phyloP scores from a whole-genome alignment of 1,140 invertebrate species.

The Saxidomus purpurata region DNA sequence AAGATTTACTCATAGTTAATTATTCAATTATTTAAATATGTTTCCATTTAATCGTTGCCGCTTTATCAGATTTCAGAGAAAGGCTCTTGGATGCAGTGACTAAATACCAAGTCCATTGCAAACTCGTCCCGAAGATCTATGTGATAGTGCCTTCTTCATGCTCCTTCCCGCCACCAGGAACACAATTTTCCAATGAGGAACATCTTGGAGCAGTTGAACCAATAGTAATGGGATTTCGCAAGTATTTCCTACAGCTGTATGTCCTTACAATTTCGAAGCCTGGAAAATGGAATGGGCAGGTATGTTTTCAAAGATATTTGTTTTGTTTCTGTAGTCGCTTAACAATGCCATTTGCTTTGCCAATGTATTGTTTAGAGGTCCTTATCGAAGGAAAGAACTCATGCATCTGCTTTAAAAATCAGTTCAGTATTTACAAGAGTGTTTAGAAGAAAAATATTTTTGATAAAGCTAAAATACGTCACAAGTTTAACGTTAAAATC shows the following conservation, averaged over 20 bases:
- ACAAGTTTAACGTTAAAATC: too few species aligned
- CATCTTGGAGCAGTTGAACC: slow-evolving; percentile 35
- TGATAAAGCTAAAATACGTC: too few species aligned
- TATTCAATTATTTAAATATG: too few species aligned
- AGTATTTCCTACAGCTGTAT: slow-evolving; percentile 45
- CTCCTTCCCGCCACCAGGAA: background rate
- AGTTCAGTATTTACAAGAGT: too few species aligned
- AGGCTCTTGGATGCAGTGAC: slow-evolving; percentile 10
- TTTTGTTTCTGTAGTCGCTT: too few species aligned
- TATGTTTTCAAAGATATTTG: background rate
- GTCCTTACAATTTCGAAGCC: background rate
- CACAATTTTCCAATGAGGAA: background rate
- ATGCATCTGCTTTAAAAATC: too few species aligned
- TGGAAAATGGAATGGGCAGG: background rate
- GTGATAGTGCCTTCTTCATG: slow-evolving; percentile 28
- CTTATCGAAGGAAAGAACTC: too few species aligned
- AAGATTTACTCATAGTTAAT: background rate
- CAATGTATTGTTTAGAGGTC: too few species aligned
- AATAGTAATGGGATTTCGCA: background rate
- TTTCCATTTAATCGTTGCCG: too few species aligned
- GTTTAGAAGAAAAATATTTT: too few species aligned
- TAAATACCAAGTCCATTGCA: background rate
- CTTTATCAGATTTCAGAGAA: slow-evolving; percentile 43
- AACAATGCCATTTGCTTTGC: too few species aligned
- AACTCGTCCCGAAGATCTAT: slow-evolving; percentile 2